phyloP scores from a whole-genome alignment of 1,140 invertebrate species.

The Caenorhabditis latens region DNA sequence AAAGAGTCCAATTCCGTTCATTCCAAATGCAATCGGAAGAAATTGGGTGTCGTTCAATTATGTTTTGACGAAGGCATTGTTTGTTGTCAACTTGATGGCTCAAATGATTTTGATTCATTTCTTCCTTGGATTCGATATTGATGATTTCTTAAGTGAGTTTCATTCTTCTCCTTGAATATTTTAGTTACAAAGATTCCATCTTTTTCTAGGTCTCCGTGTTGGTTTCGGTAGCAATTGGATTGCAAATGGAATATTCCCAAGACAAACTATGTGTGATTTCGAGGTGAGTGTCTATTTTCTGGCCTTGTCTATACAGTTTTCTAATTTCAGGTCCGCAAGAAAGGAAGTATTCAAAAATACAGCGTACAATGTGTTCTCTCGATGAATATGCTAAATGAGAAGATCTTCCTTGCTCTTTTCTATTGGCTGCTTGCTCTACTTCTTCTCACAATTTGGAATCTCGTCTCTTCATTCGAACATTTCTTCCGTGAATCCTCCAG shows the following conservation, averaged over 20 bases:
- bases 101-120: slow-evolving; percentile 59
- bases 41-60: slow-evolving; percentile 53
- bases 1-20: slow-evolving; percentile 21
- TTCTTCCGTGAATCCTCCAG: slow-evolving; percentile 8
- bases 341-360: slow-evolving; percentile 62
- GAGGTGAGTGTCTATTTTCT: slow-evolving; percentile 51
- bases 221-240: slow-evolving; percentile 66
- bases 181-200: slow-evolving; percentile 2
- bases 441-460: slow-evolving; percentile 39
- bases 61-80: slow-evolving; percentile 55
- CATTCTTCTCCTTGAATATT: background rate
- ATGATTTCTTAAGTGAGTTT: slow-evolving; percentile 56
- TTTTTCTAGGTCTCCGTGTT: slow-evolving; percentile 47
- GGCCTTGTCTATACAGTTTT: background rate
- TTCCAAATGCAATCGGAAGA: slow-evolving; percentile 38
- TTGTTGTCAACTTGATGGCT: slow-evolving; percentile 50
- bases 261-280: slow-evolving; percentile 74
- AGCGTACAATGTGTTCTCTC: slow-evolving; percentile 73
- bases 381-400: slow-evolving; percentile 75
- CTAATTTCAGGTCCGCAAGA: slow-evolving; percentile 55
- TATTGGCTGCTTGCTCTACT: slow-evolving; percentile 65
- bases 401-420: slow-evolving; percentile 71
- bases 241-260: slow-evolving; percentile 71
- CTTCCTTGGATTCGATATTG: slow-evolving; percentile 61
- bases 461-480: slow-evolving; percentile 29